These are phyloP conservation scores for Daubentonia madagascariensis DNA, from an alignment of 2,113 vertebrate species.

Conservation along the genomic window DNA sequence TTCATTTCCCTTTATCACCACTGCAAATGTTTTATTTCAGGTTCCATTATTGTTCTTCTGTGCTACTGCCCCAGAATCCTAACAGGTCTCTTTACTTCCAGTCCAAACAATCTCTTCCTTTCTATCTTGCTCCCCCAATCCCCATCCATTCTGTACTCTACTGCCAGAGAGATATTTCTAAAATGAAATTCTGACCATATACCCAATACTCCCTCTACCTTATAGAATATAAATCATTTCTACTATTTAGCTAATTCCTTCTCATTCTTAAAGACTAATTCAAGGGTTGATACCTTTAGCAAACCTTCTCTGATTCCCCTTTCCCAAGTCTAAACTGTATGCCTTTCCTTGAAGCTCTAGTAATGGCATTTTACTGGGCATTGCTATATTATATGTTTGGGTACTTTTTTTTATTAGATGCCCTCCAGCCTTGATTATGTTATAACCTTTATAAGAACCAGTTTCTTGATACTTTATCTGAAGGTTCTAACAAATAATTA, in stretches of 20 bases:
- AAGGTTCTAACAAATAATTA: not conserved
- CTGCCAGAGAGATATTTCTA: not conserved
- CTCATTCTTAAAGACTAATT: not conserved
- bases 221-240: not conserved
- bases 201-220: not conserved
- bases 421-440: not conserved
- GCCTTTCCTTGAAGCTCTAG: not conserved
- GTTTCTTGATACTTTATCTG: not conserved
- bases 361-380: not conserved
- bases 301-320: not conserved
- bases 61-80: not conserved
- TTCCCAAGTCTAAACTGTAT: not conserved
- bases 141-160: not conserved
- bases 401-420: not conserved
- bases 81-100: not conserved
- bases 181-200: not conserved
- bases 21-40: not conserved
- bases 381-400: not conserved
- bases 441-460: not conserved
- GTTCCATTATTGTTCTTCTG: not conserved
- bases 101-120: not conserved
- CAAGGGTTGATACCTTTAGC: not conserved
- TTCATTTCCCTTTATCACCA: not conserved
- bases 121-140: not conserved
- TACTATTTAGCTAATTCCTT: not conserved